Conservation (phyloP, 2,797 vertebrate genomes). For the Galaxias olidus region DNA sequence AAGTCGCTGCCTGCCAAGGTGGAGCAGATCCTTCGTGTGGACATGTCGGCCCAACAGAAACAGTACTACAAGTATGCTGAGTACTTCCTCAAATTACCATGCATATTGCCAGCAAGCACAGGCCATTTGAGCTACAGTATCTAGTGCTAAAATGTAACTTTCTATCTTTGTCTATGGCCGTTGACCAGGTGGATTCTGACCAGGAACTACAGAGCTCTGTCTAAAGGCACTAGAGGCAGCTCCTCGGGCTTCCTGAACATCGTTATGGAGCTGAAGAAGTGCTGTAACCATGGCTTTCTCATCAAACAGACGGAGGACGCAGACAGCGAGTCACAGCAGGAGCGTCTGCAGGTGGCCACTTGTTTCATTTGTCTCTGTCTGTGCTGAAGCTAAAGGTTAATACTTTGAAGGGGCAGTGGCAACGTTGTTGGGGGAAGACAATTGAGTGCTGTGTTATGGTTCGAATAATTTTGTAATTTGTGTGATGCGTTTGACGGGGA, state of each 20-base stretch:
- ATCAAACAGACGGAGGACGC: slow-evolving; percentile 88
- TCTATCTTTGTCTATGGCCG: slow-evolving; percentile 29
- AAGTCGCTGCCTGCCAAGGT: slow-evolving; percentile 98
- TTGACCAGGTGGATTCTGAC: slow-evolving; percentile 94
- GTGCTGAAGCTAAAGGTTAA: too few relatives aligned
- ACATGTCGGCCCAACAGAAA: slow-evolving; percentile 97
- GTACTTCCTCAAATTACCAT: not conserved
- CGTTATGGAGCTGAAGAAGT: slow-evolving; percentile 99
- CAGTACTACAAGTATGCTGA: slow-evolving; percentile 94
- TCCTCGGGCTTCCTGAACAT: slow-evolving; percentile 98
- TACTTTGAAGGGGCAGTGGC: too few relatives aligned
- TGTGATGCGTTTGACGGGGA: too few relatives aligned
- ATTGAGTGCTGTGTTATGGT: too few relatives aligned
- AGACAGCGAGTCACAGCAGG: slow-evolving; percentile 79
- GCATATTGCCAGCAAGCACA: not conserved
- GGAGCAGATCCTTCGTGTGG: slow-evolving; percentile 97
- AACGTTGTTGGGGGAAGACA: too few relatives aligned
- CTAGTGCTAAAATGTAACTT: not conserved
- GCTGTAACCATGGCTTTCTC: slow-evolving; percentile 96
- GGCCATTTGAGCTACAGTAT: not conserved
- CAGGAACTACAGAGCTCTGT: slow-evolving; percentile 96
- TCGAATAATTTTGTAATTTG: too few relatives aligned
- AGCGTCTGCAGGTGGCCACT: slow-evolving; percentile 81
- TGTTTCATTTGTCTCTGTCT: too few relatives aligned
- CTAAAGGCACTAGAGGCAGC: slow-evolving; percentile 91